phyloP scores from a whole-genome alignment of 2,888 invertebrate genomes.

The Lasioglossum pauxillum region DNA sequence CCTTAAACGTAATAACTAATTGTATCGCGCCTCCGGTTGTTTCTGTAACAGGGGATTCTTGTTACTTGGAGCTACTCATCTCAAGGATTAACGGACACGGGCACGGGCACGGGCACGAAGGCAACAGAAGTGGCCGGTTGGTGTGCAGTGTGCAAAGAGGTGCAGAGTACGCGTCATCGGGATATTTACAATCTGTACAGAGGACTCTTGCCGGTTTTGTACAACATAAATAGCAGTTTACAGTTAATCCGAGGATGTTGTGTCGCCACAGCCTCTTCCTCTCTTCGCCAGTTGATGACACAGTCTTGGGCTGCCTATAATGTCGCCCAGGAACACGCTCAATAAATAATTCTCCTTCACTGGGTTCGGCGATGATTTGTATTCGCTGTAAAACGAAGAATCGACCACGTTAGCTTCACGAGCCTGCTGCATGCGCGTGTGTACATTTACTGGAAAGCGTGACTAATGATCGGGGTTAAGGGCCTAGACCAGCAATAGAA shows the following conservation, averaged over 20 bases:
- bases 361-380: conserved; percentile 89
- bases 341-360: conserved; percentile 92
- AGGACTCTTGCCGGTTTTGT: conserved; percentile 23
- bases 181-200: conserved; percentile 62
- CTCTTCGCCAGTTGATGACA: conserved; percentile 93
- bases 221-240: conserved; percentile 38
- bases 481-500: not conserved
- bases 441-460: conserved; percentile 9
- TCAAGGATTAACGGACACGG: conserved; percentile 20
- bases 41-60: not conserved
- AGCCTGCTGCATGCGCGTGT: too few species aligned
- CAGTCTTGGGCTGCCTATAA: conserved; percentile 91
- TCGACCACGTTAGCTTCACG: conserved; percentile 24
- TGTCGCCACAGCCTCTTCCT: conserved; percentile 86
- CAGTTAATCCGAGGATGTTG: conserved; percentile 60
- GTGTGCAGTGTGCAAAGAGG: not conserved
- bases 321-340: conserved; percentile 94
- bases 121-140: not conserved
- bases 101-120: not conserved
- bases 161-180: conserved; percentile 44
- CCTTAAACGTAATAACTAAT: conserved; percentile 35
- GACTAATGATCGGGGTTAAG: conserved; percentile 14
- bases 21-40: conserved; percentile 5
- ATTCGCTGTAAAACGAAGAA: conserved; percentile 87
- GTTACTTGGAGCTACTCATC: conserved; percentile 3